Conservation (phyloP, 1,140 invertebrate genomes). For the Drosophila quadrilineata region DNA sequence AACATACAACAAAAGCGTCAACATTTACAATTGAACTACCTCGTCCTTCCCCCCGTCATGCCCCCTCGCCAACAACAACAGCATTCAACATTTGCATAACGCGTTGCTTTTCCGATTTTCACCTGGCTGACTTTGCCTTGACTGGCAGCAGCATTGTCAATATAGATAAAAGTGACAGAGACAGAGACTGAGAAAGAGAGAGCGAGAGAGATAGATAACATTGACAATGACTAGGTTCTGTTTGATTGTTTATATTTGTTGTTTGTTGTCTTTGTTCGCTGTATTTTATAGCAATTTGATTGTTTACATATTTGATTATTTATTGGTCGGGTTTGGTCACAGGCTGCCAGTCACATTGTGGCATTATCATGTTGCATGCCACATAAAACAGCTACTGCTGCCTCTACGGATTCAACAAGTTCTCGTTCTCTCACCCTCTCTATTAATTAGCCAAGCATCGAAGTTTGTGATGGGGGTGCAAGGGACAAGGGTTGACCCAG, state of each 20-base stretch:
- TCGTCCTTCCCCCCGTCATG: no score
- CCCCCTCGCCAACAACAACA: no score
- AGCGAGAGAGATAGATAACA: slow-evolving; percentile 46
- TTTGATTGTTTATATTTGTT: slow-evolving; percentile 22
- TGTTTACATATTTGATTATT: slow-evolving; percentile 35
- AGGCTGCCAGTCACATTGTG: slow-evolving; percentile 25
- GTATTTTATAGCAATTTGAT: slow-evolving; percentile 63
- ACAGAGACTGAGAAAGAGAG: neutral
- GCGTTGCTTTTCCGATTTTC: slow-evolving; percentile 60
- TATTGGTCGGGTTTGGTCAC: slow-evolving; percentile 8
- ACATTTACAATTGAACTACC: slow-evolving; percentile 63
- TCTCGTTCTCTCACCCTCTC: slow-evolving; percentile 1
- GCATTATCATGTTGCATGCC: slow-evolving; percentile 47
- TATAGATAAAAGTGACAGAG: neutral
- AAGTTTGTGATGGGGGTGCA: neutral
- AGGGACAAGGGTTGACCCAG: slow-evolving; percentile 23
- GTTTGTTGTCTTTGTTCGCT: slow-evolving; percentile 31
- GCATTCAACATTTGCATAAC: slow-evolving; percentile 66
- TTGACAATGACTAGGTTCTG: slow-evolving; percentile 53
- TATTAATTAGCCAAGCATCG: slow-evolving; percentile 37
- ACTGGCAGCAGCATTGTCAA: slow-evolving; percentile 55
- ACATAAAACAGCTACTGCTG: slow-evolving; percentile 1
- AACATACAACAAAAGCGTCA: slow-evolving; percentile 39
- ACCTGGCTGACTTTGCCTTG: slow-evolving; percentile 64
- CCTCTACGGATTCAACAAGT: slow-evolving; percentile 62